Percentiles rank a stretch among this genome's conserved stretches.
Evolutionary conservation across 2,888 invertebrate genomes (phyloP).

Genomic region (Synergus gifuensis): DNA sequence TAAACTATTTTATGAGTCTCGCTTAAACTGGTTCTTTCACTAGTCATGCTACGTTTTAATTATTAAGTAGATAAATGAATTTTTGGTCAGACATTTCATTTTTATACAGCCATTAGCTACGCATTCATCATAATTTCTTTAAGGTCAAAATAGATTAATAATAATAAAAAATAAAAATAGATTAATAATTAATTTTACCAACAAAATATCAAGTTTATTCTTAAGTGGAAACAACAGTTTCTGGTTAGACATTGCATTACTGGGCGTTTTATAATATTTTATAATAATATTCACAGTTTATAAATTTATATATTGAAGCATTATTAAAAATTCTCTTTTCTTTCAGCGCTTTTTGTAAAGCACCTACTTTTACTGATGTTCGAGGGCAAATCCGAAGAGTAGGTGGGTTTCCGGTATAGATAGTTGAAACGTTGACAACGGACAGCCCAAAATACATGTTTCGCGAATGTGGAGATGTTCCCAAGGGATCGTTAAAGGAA

Average conservation of each 20-base stretch:
- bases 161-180: too few species aligned
- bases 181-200: too few species aligned
- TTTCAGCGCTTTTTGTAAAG: background rate
- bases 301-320: background rate
- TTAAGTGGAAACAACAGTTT: background rate
- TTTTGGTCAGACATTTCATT: too few species aligned
- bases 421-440: background rate
- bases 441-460: conserved; percentile 54
- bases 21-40: too few species aligned
- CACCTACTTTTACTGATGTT: background rate
- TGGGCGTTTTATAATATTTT: too few species aligned
- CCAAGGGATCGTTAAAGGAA: conserved; percentile 66
- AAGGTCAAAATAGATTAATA: too few species aligned
- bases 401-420: background rate
- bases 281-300: too few species aligned
- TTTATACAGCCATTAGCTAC: too few species aligned
- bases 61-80: too few species aligned
- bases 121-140: too few species aligned
- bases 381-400: background rate
- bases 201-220: background rate
- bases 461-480: conserved; percentile 63
- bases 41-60: too few species aligned
- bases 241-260: background rate
- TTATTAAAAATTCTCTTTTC: background rate
- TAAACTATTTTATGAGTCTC: too few species aligned